These are phyloP conservation scores for Chirona hameri DNA, from an alignment of 2,888 invertebrate species.

Conservation along the genomic window DNA sequence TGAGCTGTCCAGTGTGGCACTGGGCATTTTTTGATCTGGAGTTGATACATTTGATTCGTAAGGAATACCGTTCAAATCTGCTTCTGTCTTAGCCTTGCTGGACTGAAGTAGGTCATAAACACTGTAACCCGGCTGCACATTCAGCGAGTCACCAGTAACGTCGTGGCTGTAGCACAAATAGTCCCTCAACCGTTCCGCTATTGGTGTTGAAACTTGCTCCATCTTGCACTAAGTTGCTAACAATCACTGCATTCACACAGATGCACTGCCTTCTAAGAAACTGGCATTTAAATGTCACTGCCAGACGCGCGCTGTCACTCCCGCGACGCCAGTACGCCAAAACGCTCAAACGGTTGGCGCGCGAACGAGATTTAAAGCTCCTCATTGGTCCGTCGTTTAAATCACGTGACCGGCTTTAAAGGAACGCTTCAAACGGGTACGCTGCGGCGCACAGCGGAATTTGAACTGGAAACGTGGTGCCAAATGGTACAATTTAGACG, in stretches of 20 bases:
- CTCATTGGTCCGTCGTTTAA: constrained; percentile 29
- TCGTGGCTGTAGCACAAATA: constrained; percentile 26
- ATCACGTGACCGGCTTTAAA: constrained; percentile 28
- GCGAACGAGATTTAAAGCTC: constrained; percentile 14
- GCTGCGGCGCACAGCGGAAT: too few species aligned
- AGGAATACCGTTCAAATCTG: background rate
- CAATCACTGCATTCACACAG: background rate
- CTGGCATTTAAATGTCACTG: background rate
- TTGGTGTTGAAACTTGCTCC: constrained; percentile 1
- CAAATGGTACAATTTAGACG: too few species aligned
- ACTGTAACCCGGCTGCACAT: constrained; percentile 22
- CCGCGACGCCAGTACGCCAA: background rate
- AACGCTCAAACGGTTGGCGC: constrained; percentile 24
- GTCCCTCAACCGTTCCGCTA: background rate
- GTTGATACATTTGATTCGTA: background rate
- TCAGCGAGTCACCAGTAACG: background rate
- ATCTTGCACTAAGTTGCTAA: background rate
- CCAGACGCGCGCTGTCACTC: background rate
- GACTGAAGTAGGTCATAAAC: constrained; percentile 28
- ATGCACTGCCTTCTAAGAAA: background rate
- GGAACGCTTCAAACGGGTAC: background rate
- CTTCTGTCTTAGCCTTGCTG: constrained; percentile 2
- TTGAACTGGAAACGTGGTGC: too few species aligned
- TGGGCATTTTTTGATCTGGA: background rate
- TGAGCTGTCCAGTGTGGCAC: background rate